Evolutionary conservation across 2,888 invertebrate genomes (phyloP).

Genomic region (Nephrotoma guestfalica): DNA sequence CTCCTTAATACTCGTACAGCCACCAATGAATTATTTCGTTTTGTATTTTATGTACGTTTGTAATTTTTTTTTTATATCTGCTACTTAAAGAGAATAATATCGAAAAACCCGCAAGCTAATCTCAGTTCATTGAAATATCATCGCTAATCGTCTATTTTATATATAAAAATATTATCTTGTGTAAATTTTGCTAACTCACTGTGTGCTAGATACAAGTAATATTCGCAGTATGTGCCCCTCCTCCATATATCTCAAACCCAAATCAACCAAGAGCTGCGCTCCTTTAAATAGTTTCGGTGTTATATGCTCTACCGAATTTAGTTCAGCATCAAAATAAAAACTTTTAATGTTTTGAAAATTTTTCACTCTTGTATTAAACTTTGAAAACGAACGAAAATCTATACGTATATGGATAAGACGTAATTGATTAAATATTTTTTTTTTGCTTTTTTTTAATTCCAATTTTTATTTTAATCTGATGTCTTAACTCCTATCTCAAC

Average conservation of each 20-base stretch:
- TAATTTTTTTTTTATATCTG: not conserved
- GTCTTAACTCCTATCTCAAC: not conserved
- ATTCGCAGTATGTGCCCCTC: not conserved
- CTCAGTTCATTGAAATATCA: not conserved
- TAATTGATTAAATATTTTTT: not conserved
- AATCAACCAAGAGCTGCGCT: not conserved
- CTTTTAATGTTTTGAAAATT: not conserved
- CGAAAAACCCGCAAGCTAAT: not conserved
- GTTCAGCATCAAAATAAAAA: not conserved
- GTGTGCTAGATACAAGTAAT: not conserved
- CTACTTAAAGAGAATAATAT: not conserved
- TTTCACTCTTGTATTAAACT: not conserved
- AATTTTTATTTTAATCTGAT: not conserved
- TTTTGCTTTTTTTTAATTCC: not conserved
- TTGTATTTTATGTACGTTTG: not conserved
- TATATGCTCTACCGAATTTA: not conserved
- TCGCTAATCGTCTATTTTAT: not conserved
- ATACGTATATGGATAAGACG: not conserved
- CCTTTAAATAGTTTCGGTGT: not conserved
- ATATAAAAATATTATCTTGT: not conserved
- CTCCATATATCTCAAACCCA: not conserved
- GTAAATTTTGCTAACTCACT: not conserved
- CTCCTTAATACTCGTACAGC: not conserved
- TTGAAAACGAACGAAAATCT: not conserved
- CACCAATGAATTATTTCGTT: not conserved